Percentiles rank a stretch among this genome's conserved stretches.
Conservation (phyloP, 2,888 invertebrate species). For the Clostera curtula region DNA sequence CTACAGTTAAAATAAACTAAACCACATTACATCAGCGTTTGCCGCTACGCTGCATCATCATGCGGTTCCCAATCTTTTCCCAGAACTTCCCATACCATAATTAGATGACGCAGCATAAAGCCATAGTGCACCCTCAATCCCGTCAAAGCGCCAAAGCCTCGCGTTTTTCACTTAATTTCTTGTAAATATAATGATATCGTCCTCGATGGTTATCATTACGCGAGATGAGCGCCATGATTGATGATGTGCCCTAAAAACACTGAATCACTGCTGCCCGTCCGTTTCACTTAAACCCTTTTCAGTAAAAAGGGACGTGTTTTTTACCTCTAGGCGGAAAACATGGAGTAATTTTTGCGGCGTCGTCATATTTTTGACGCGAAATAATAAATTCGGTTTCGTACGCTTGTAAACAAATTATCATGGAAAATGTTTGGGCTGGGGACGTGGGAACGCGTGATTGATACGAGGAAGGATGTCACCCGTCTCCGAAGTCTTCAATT, state of each 20-base stretch:
- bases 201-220: constrained; percentile 34
- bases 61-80: too few relatives aligned
- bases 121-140: background rate
- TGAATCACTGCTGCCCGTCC: constrained; percentile 46
- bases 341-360: constrained; percentile 15
- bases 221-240: constrained; percentile 35
- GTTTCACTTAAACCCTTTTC: constrained; percentile 36
- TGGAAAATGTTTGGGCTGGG: background rate
- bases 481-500: too few relatives aligned
- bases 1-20: too few relatives aligned
- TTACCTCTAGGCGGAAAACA: constrained; percentile 17
- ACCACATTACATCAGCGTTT: too few relatives aligned
- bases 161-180: constrained; percentile 24
- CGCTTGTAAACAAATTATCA: constrained; percentile 1
- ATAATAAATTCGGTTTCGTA: background rate
- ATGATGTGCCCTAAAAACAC: constrained; percentile 35
- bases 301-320: constrained; percentile 28
- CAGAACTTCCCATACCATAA: too few relatives aligned
- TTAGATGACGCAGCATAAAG: too few relatives aligned
- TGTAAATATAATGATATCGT: constrained; percentile 21
- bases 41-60: too few relatives aligned
- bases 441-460: background rate
- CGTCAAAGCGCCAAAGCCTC: background rate
- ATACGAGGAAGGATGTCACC: too few relatives aligned
- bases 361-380: constrained; percentile 1